Conservation (phyloP, 2,113 vertebrate genomes). For the Morone saxatilis region DNA sequence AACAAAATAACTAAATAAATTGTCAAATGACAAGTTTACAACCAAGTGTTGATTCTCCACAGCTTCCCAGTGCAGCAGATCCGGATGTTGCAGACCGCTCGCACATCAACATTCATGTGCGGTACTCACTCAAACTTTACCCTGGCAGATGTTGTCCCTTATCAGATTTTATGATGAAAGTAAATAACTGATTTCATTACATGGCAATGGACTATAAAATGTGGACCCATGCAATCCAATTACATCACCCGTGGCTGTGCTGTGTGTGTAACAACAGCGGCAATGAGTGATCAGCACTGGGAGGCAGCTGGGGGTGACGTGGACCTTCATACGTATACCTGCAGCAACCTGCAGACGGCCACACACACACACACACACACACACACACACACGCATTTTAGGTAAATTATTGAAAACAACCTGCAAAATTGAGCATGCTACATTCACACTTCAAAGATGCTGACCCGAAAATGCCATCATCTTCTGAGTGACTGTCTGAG, state of each 20-base stretch:
- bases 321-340: slow-evolving; percentile 53
- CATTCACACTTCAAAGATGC: slow-evolving; percentile 69
- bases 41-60: slow-evolving; percentile 43
- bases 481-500: slow-evolving; percentile 54
- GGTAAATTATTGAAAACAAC: slow-evolving; percentile 81
- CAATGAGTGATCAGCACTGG: slow-evolving; percentile 60
- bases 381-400: slow-evolving; percentile 53
- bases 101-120: slow-evolving; percentile 71
- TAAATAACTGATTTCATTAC: slow-evolving; percentile 82
- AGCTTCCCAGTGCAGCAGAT: slow-evolving; percentile 34
- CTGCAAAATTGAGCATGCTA: slow-evolving; percentile 73
- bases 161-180: slow-evolving; percentile 79
- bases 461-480: slow-evolving; percentile 66
- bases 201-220: slow-evolving; percentile 79
- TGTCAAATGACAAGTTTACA: slow-evolving; percentile 31
- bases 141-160: slow-evolving; percentile 73
- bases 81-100: not conserved
- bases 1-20: slow-evolving; percentile 41
- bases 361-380: not conserved
- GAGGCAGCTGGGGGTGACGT: slow-evolving; percentile 58
- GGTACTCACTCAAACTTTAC: slow-evolving; percentile 63
- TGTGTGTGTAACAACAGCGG: slow-evolving; percentile 59
- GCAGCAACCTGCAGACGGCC: slow-evolving; percentile 38
- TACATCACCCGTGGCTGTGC: slow-evolving; percentile 73
- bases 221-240: slow-evolving; percentile 78